Evolutionary conservation across 2,113 vertebrate genomes (phyloP), one percentile per base, ranked within the genome.

Genomic region (Microcebus jonahi): DNA sequence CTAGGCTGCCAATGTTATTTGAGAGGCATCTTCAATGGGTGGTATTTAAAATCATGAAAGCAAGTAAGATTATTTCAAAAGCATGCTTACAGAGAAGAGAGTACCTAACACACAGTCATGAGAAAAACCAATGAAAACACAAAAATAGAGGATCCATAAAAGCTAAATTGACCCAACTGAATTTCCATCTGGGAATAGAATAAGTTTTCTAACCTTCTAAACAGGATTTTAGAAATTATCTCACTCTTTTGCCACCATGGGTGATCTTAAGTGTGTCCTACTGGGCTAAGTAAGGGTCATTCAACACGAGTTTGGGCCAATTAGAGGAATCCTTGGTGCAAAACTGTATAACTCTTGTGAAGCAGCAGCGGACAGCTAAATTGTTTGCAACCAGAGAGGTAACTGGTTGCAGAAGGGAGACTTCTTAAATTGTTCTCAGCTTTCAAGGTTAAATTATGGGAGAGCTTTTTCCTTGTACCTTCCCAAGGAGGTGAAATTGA

Each of bases 381-480:
- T 2, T 27, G 17, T 71, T 67, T 77, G n/a, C 63, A 79, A 53
- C 36, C 12, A 91, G 34, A 71, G 11, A 61, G 8, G 45, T 55
- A 88, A 76, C 34, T 18, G 42, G 29, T 8, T 77, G 34, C 29
- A 73, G n/a, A 91, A 84, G n/a, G 10, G 8, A 95, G 57, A 76
- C 15, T 82, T 45, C 15, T 85, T 45, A 88, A 91, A 68, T 71
- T 75, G 75, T 29, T 91, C 82, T 93, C 76, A 55, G 15, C 8
- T 65, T 42, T 94, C 88, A 95, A 91, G 71, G 39, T 88, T 82
- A 97, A 93, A 88, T 97, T 88, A 88, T 42, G 39, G 34, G 11
- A 91, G 68, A 31, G 11, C 21, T 88, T 96, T 85, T 85, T 94
- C 27, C 55, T 65, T 94, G 36, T 36, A 90, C 18, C 29, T 96